These are phyloP conservation scores for Cephus nigrinus DNA, from an alignment of 2,888 invertebrate species.

Conservation along the genomic window DNA sequence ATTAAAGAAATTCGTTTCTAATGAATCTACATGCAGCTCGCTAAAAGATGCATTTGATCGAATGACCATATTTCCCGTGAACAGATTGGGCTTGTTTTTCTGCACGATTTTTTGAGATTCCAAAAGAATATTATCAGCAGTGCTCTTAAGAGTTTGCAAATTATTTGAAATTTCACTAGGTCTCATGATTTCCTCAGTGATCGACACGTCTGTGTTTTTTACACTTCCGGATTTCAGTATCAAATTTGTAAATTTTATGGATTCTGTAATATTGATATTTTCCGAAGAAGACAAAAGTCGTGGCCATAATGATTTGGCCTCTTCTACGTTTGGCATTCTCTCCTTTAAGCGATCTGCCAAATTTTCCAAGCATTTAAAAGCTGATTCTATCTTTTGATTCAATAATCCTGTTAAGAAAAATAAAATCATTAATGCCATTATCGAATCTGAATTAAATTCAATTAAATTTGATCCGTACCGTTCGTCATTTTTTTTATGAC, in stretches of 20 bases:
- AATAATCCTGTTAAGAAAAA: background rate
- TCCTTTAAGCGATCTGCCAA: conserved; percentile 35
- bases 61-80: conserved; percentile 33
- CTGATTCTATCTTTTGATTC: background rate
- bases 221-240: conserved; percentile 31
- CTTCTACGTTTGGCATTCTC: conserved; percentile 37
- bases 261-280: conserved; percentile 25
- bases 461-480: background rate
- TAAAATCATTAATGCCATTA: background rate
- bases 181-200: conserved; percentile 12
- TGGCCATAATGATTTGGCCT: conserved; percentile 36
- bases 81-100: conserved; percentile 13
- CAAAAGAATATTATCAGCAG: conserved; percentile 11
- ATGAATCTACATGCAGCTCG: conserved; percentile 37
- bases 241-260: conserved; percentile 32
- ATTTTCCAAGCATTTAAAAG: conserved; percentile 34
- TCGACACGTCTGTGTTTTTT: conserved; percentile 21
- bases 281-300: conserved; percentile 30
- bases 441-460: background rate
- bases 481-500: conserved; percentile 2
- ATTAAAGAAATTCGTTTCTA: conserved; percentile 41
- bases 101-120: conserved; percentile 7
- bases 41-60: conserved; percentile 37
- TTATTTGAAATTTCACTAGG: conserved; percentile 12
- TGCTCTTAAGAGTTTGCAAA: conserved; percentile 10